Evolutionary conservation across 1,140 invertebrate genomes (phyloP).

Genomic region (Odontomachus brunneus): DNA sequence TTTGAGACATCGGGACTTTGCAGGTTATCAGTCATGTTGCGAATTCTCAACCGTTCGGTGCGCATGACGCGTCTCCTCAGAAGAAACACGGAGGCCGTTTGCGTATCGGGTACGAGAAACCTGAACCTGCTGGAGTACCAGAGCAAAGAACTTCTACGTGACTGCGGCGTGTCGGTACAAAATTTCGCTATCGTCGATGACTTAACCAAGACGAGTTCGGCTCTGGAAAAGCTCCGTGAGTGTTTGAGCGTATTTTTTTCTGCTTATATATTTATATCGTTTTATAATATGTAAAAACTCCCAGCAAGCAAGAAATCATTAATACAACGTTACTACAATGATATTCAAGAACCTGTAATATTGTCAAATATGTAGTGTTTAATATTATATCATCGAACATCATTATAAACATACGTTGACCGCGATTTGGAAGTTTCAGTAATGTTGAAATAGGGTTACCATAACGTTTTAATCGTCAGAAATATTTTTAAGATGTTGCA

Average conservation of each 20-base stretch:
- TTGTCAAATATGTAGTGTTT: too few species aligned
- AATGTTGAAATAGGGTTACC: too few species aligned
- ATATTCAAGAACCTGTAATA: too few species aligned
- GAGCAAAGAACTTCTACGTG: constrained; percentile 96
- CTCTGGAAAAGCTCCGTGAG: constrained; percentile 93
- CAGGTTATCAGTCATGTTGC: constrained; percentile 75
- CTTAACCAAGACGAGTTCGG: constrained; percentile 88
- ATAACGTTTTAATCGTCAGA: too few species aligned
- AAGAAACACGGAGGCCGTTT: constrained; percentile 72
- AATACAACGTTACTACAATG: too few species aligned
- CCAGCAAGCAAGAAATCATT: too few species aligned
- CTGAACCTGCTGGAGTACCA: constrained; percentile 99
- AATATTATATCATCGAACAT: too few species aligned
- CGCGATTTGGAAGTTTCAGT: too few species aligned
- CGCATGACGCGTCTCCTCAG: constrained; percentile 66
- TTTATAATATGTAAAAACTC: not conserved
- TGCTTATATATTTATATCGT: not conserved
- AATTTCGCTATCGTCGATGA: constrained; percentile 95
- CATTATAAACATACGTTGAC: too few species aligned
- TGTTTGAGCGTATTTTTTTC: constrained; percentile 72
- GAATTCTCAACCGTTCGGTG: constrained; percentile 57
- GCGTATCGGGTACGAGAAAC: constrained; percentile 84
- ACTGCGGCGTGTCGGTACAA: constrained; percentile 96
- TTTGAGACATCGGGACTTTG: not conserved
- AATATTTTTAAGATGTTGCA: too few species aligned